phyloP scores from a whole-genome alignment of 2,797 vertebrate genomes.

The Spondyliosoma cantharus region DNA sequence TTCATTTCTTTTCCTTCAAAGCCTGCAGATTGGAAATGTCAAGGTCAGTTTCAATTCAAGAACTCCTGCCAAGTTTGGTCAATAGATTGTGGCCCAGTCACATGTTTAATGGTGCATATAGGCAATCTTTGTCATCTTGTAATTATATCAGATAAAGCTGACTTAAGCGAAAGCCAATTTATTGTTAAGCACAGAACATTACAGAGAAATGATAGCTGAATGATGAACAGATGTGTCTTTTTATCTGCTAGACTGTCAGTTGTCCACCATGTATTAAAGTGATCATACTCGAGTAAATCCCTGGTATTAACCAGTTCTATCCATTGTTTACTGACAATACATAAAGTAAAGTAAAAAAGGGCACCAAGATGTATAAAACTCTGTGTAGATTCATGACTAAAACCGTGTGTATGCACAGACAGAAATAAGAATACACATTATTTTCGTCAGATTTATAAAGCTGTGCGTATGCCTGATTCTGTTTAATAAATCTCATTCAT shows the following conservation, averaged over 20 bases:
- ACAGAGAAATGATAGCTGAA: neutral
- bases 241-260: neutral
- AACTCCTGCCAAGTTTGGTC: neutral
- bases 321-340: neutral
- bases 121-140: constrained; percentile 12
- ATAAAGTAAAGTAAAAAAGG: too few relatives aligned
- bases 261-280: neutral
- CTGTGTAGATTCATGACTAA: too few relatives aligned
- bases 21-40: neutral
- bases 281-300: neutral
- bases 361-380: neutral
- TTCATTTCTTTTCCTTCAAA: neutral
- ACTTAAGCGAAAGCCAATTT: neutral
- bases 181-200: neutral
- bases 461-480: too few relatives aligned
- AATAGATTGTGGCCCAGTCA: neutral
- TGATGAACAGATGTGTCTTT: neutral
- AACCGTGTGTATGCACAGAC: too few relatives aligned
- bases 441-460: too few relatives aligned
- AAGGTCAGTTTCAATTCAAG: neutral
- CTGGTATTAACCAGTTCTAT: neutral
- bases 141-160: neutral
- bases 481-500: too few relatives aligned
- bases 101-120: constrained; percentile 8
- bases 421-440: too few relatives aligned